These are phyloP conservation scores for Drosophila busckii DNA, from an alignment of 1,140 invertebrate species.

Conservation along the genomic window DNA sequence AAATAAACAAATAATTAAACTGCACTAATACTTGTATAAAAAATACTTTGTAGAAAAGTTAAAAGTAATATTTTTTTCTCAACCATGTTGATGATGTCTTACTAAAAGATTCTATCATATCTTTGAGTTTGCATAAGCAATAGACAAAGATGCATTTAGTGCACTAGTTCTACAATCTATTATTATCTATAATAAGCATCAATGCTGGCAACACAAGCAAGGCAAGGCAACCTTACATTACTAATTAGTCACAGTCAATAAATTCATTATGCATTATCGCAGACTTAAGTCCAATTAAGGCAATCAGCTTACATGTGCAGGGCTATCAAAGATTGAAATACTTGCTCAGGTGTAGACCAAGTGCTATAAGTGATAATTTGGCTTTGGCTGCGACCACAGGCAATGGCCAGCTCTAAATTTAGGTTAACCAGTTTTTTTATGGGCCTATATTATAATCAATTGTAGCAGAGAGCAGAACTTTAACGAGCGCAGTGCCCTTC, in stretches of 20 bases:
- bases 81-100: too few relatives aligned
- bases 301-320: not conserved
- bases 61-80: too few relatives aligned
- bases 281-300: conserved; percentile 15
- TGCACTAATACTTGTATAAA: too few relatives aligned
- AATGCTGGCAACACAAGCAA: too few relatives aligned
- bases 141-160: too few relatives aligned
- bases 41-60: too few relatives aligned
- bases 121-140: too few relatives aligned
- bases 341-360: not conserved
- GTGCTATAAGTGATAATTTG: conserved; percentile 31
- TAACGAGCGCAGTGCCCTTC: conserved; percentile 46
- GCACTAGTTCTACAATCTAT: too few relatives aligned
- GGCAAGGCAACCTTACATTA: too few relatives aligned
- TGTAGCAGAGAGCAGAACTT: conserved; percentile 32
- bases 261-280: conserved; percentile 5
- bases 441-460: not conserved
- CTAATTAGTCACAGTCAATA: conserved; percentile 46
- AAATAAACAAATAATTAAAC: too few relatives aligned
- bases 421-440: conserved; percentile 10
- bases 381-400: not conserved
- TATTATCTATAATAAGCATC: too few relatives aligned
- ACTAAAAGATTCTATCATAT: too few relatives aligned
- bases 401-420: not conserved
- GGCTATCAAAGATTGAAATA: conserved; percentile 27